phyloP scores from a whole-genome alignment of 1,140 invertebrate genomes.

The Bombus haemorrhoidalis region DNA sequence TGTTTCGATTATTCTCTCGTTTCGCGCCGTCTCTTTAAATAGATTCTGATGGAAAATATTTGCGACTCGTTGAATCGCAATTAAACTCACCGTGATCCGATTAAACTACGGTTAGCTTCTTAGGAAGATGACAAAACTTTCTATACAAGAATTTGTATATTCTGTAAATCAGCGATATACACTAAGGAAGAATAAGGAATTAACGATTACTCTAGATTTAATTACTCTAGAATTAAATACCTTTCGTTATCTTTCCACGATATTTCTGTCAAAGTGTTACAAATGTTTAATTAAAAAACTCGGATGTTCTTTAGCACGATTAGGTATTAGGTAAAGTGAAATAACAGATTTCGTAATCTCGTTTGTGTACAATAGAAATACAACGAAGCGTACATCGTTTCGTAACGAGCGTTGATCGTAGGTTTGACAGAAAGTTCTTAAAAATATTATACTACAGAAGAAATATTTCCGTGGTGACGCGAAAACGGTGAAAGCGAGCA shows the following conservation, averaged over 20 bases:
- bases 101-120: neutral
- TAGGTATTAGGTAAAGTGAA: neutral
- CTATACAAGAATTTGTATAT: neutral
- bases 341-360: no score
- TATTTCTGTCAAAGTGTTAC: no score
- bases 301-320: neutral
- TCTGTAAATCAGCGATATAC: neutral
- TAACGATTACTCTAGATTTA: accelerated
- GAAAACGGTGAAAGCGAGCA: slow-evolving; percentile 4
- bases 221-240: neutral
- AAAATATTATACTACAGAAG: neutral
- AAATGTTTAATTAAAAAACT: neutral
- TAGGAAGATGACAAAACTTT: no score
- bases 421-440: neutral
- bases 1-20: no score
- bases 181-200: no score
- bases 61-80: accelerated
- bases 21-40: neutral
- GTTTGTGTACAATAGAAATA: neutral
- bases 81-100: no score
- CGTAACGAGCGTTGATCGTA: neutral
- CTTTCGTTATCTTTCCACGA: neutral
- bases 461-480: neutral
- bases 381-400: neutral
- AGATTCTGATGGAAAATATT: neutral